Conservation (phyloP, 2,113 vertebrate species). For the Craseonycteris thonglongyai region DNA sequence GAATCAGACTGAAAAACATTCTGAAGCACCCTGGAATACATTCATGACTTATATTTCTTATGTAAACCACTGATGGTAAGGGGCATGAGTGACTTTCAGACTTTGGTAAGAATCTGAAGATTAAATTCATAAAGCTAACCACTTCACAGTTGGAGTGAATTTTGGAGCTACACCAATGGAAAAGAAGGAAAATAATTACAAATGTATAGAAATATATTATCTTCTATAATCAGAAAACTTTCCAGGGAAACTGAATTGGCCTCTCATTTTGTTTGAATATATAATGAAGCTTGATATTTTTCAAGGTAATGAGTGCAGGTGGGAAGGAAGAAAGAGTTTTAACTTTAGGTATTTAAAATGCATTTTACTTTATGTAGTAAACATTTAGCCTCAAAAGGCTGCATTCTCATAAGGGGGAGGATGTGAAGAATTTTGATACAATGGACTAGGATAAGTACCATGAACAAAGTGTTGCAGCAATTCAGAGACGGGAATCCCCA, state of each 20-base stretch:
- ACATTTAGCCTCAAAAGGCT: neutral
- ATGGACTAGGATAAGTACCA: neutral
- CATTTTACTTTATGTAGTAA: neutral
- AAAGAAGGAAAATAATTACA: neutral
- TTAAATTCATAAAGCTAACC: neutral
- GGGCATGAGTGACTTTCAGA: neutral
- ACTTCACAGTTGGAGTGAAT: neutral
- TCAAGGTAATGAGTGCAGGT: neutral
- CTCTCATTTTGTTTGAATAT: neutral
- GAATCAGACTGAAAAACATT: constrained; percentile 6
- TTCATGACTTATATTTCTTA: neutral
- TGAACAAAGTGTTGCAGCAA: neutral
- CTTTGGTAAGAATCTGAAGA: neutral
- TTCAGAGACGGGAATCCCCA: neutral
- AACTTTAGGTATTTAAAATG: neutral
- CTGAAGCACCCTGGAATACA: neutral
- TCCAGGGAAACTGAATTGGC: neutral
- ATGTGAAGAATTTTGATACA: neutral
- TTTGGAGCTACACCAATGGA: neutral
- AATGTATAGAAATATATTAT: neutral
- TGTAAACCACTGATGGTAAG: neutral
- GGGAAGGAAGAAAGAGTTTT: neutral
- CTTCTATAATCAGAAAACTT: neutral
- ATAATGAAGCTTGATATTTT: neutral
- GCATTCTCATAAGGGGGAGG: neutral